A percentile compares a stretch with the other conserved stretches of the same genome.
Conservation (phyloP, 2,797 vertebrate genomes). For the Gymnopithys bicolor region DNA sequence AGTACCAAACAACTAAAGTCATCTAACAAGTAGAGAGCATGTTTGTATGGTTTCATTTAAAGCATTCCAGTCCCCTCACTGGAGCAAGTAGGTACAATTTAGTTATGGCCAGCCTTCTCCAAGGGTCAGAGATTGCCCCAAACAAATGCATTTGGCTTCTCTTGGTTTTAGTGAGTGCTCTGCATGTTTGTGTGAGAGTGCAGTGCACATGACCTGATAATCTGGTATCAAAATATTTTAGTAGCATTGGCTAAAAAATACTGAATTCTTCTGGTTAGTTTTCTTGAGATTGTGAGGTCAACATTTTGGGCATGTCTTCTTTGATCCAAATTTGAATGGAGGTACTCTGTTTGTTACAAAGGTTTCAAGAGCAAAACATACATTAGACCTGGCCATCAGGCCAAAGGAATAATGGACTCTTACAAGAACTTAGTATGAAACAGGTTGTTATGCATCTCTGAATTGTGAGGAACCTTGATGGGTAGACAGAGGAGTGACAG, state of each 20-base stretch:
- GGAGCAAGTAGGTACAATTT: slow-evolving; percentile 29
- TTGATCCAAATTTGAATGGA: not conserved
- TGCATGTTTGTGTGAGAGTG: not conserved
- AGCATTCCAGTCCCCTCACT: slow-evolving; percentile 25
- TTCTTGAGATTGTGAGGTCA: not conserved
- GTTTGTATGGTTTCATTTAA: slow-evolving; percentile 43
- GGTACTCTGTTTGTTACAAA: not conserved
- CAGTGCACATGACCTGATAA: not conserved
- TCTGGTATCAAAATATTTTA: not conserved
- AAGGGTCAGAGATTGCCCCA: not conserved
- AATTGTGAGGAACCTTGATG: not conserved
- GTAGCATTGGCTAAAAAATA: not conserved
- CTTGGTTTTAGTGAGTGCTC: not conserved
- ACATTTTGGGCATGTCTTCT: not conserved
- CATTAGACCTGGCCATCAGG: not conserved
- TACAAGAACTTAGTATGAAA: not conserved
- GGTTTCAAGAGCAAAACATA: not conserved
- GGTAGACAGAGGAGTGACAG: not conserved
- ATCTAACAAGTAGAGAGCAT: slow-evolving; percentile 63
- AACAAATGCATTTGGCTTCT: not conserved
- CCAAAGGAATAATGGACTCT: not conserved
- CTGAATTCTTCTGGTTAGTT: slow-evolving; percentile 9
- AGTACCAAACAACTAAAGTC: slow-evolving; percentile 33
- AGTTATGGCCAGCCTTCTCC: slow-evolving; percentile 5
- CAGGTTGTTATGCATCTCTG: not conserved